Conservation (phyloP, 2,113 vertebrate species). For the Silurus asotus region DNA sequence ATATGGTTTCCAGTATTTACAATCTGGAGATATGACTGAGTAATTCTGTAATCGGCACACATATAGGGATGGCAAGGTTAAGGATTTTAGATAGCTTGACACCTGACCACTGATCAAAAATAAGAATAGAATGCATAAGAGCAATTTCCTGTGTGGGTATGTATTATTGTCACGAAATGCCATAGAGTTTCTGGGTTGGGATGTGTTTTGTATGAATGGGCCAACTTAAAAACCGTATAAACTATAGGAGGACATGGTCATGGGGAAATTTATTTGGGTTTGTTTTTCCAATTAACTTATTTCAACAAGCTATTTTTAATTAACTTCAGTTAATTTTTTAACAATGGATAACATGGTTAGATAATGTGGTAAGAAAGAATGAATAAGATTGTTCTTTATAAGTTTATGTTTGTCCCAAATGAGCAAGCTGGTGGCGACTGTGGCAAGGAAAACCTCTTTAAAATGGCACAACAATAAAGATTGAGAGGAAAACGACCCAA, state of each 20-base stretch:
- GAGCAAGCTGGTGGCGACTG: no score
- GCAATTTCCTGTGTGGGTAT: background rate
- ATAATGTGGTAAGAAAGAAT: no score
- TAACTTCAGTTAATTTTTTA: background rate
- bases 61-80: background rate
- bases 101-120: background rate
- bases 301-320: no score
- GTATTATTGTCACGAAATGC: background rate
- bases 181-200: background rate
- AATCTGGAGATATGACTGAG: background rate
- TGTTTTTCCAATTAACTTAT: background rate
- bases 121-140: background rate
- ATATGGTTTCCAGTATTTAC: background rate
- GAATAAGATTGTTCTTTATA: no score
- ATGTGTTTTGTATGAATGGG: background rate
- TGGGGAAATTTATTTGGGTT: background rate
- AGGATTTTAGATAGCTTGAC: background rate
- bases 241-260: background rate
- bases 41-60: background rate
- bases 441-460: no score
- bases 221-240: background rate
- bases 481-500: no score
- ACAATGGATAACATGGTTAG: no score
- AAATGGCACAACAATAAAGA: no score
- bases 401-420: no score